Evolutionary conservation across 2,888 invertebrate species (phyloP), one percentile per base, ranked within the genome.

Genomic region (Xanthia togata): DNA sequence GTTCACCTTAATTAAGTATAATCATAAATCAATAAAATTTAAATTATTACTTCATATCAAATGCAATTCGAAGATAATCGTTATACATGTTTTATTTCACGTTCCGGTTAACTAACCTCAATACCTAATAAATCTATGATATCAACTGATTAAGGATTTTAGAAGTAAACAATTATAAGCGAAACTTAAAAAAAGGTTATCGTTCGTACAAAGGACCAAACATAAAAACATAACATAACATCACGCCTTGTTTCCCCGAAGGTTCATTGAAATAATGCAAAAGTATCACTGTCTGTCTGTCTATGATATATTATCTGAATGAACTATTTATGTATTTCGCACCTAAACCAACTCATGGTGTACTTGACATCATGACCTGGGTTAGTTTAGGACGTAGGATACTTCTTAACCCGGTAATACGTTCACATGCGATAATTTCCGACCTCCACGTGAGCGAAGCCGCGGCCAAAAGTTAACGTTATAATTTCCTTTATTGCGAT

Each of bases 61-160:
- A 35, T 57, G 38, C 12, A 31, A 67, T 26, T 35, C 8, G 0
- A 50, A 62, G 55, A 83, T 79, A 83, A 47, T 62, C 12, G 0
- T 31, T 47, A 9, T 44, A 60, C 53, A 65, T 38, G 5, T 55
- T 60, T 65, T 47, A 76, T 53, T 77, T 41, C 55, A 4, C 9
- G 70, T 47, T 35, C 75, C n/a, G 14, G 70, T 74, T 74, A 59
- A 59, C 31, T 75, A 70, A 74, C 70, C 82, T 60, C 44, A 70
- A 65, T 81, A 26, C 9, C 38, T 38, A 41, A 4, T 2, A 68
- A 41, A 85, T 68, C n/a, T 35, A 70, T 63, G 76, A 64, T 75
- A 85, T 82, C 81, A 14, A 2, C 1, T 23, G 67, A 82, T 85
- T 64, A 71, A 8, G 9, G 47, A 64, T 81, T 53, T 44, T 44